Base-by-base conservation (phyloP, 53 echinoderm and acorn worm genomes). In the Luidia sarsii region DNA sequence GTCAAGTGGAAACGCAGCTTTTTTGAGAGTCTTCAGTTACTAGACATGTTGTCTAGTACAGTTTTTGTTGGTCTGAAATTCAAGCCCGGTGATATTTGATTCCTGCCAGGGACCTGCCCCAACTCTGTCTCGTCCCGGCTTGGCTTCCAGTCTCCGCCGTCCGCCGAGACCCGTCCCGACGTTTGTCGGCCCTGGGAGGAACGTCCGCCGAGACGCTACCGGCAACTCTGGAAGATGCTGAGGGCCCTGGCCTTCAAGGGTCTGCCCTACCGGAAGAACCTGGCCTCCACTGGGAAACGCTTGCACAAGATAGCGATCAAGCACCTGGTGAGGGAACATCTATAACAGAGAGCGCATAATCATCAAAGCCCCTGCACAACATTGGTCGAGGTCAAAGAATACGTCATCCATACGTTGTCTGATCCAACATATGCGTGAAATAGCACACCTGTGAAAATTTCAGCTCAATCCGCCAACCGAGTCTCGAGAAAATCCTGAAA, bases 171-270 rank as follows among this genome's bases (percentile, higher is more conserved):
- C 11, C 34, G 13, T 20, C 57, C n/a, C 3, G 80, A 38, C 0
- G 56, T 55, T 21, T 89, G 89, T 35, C 69, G 50, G 8, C 52
- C 56, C 15, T 89, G 89, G 89, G 65, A 80, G 50, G 70, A 73
- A 63, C 80, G 68, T 33, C 68, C 67, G 32, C 89, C 89, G 13
- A 64, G 49, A 16, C 34, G 57, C 33, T 80, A 85, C 57, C 45
- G 41, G 16, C 39, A 45, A 30, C 69, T 89, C 19, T 89, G 89
- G 89, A 61, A 22, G 16, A 46, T 71, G 21, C 65, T 89, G 39
- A 80, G 48, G 62, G 56, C 24, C 7, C 61, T 50, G 7, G 80
- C 85, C 30, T 25, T 34, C 1, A 14, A 64, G 18, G 64, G 54
- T 48, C 65, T 38, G 5, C 57, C 36, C 53, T 89, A 89, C 35